Evolutionary conservation across 2,113 vertebrate genomes (phyloP), one percentile per base, ranked within the genome.

Genomic region (Marmota flaviventris): DNA sequence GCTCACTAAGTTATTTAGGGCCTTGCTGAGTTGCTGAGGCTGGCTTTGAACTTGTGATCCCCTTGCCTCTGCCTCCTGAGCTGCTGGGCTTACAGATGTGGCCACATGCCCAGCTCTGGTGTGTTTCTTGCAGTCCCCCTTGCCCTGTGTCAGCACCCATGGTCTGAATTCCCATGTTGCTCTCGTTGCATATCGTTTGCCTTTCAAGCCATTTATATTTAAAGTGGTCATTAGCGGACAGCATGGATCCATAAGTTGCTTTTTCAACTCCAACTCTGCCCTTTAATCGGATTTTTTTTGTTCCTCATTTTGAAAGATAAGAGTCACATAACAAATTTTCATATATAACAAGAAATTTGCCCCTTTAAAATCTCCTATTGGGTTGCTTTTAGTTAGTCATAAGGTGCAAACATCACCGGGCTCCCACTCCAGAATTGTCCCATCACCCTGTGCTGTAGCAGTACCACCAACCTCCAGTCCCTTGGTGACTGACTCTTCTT

Each of bases 371-470:
- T 34, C 37, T 45, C 0, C 12, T 24, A 0, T 51, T 63, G 37
- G 37, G n/a, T 65, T 45, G 5, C 18, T 24, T 73, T 88, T 73
- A 42, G 45, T 81, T 69, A 4, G 10, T 34, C 32, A 25, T n/a
- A 6, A 48, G 2, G 29, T n/a, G 75, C 27, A 25, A 0, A 53
- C 37, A 0, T 12, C 37, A 2, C 18, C 22, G 6, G 20, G 65
- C 3, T 4, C 8, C 16, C 29, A 0, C 51, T 37, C n/a, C 42
- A 37, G 45, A 45, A n/a, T 7, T 7, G 65, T 83, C n/a, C 24
- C 27, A 0, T 53, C 34, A 8, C 34, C 51, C 2, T 34, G 5
- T 0, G 0, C 61, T n/a, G 8, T 13, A 51, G 65, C 25, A 24
- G 27, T 4, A 3, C 10, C 20, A 4, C 25, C n/a, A 27, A 3